Evolutionary conservation across 1,140 invertebrate species (phyloP), one percentile per base, ranked within the genome.

Genomic region (Saccostrea echinata): DNA sequence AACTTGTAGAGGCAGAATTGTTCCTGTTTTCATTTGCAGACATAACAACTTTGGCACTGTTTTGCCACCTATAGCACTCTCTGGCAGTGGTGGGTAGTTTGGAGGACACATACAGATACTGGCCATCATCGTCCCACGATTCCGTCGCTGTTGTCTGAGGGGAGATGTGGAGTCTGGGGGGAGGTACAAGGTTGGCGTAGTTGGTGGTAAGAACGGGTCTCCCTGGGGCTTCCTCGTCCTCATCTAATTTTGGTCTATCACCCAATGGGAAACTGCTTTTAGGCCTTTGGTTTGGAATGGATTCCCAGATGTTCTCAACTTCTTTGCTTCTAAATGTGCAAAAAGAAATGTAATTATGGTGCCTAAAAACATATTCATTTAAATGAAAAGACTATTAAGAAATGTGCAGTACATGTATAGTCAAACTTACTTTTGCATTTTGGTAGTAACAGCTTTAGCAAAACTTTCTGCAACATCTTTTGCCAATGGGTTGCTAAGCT

Each of bases 61-160:
- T 84, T n/a, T 84, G 57, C 86, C 84, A 88, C 27, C 43, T 18
- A 12, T 81, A 16, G 52, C 84, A 85, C 13, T 85, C 27, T 27
- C 55, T 30, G 24, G 76, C 52, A n/a, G 87, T 88, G 16, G 52
- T 88, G 1, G 87, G 87, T 21, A 81, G 71, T 33, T 81, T 88
- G 12, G 68, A 35, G 30, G 87, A 82, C 24, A 88, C 57, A 16
- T 64, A 68, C 12, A 88, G 35, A 21, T 85, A 24, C 18, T 81
- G 8, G 52, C 53, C 43, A 27, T 88, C 87, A 6, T 81, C 52
- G 12, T 55, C 43, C 87, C 87, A 88, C 21, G 84, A 55, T 61
- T 88, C 87, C 18, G 84, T 51, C 53, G 24, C n/a, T 24, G 43
- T 21, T 12, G 2, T 52, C 35, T 83, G 35, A 16, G 13, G 18